phyloP scores from a whole-genome alignment of 2,113 vertebrate species.

The Athene noctua region DNA sequence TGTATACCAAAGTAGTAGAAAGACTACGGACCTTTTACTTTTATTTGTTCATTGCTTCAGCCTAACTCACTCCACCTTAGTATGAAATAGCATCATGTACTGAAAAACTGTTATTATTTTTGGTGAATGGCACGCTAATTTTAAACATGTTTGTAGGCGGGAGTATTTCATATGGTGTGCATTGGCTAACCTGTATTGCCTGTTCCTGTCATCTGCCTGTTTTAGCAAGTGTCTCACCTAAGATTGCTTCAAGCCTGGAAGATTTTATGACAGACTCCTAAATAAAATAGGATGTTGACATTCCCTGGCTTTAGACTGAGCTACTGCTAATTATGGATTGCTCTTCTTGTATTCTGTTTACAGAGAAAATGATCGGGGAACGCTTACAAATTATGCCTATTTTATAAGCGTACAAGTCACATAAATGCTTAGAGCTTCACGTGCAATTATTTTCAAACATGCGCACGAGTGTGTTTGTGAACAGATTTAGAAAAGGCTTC shows the following conservation, averaged over 20 bases:
- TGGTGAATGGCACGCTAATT: constrained; percentile 6
- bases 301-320: constrained; percentile 8
- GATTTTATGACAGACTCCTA: constrained; percentile 33
- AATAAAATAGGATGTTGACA: constrained; percentile 17
- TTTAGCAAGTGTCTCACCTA: constrained; percentile 42
- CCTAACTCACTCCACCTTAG: not conserved
- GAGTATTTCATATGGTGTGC: not conserved
- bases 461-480: not conserved
- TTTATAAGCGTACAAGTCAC: not conserved
- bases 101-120: constrained; percentile 15
- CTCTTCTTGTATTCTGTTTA: not conserved
- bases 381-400: not conserved
- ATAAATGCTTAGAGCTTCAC: not conserved
- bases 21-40: not conserved
- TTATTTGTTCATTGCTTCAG: not conserved
- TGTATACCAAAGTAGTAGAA: not conserved
- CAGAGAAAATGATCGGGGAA: not conserved
- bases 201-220: not conserved
- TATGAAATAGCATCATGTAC: not conserved
- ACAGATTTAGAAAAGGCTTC: constrained; percentile 27
- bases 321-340: constrained; percentile 42
- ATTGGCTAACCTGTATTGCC: not conserved
- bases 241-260: constrained; percentile 36
- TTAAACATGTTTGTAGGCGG: not conserved
- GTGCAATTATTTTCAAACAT: not conserved